Evolutionary conservation across 2,888 invertebrate species (phyloP).

Genomic region (Drosophila nr. perissopoda): DNA sequence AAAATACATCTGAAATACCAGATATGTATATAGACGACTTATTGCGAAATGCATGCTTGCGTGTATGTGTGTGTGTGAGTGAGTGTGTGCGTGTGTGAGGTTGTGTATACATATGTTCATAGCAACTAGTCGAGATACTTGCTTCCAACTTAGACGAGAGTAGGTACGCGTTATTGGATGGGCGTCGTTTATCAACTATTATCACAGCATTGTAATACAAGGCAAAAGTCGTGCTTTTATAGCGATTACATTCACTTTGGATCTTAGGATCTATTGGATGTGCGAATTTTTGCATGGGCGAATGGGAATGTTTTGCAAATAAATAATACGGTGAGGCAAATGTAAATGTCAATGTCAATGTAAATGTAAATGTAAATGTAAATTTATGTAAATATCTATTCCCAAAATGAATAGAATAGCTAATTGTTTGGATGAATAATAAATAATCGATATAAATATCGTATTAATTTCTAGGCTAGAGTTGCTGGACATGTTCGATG

Average conservation of each 20-base stretch:
- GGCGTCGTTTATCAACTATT: constrained; percentile 57
- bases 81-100: neutral
- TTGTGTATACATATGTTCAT: constrained; percentile 17
- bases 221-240: constrained; percentile 51
- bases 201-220: constrained; percentile 74
- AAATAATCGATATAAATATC: constrained; percentile 39
- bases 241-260: constrained; percentile 33
- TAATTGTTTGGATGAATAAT: constrained; percentile 18
- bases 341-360: neutral
- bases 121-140: constrained; percentile 51
- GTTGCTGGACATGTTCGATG: constrained; percentile 26
- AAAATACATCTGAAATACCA: constrained; percentile 1
- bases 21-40: neutral
- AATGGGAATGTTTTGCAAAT: constrained; percentile 48
- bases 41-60: constrained; percentile 3
- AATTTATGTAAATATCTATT: neutral
- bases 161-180: constrained; percentile 33
- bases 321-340: constrained; percentile 51
- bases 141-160: constrained; percentile 12
- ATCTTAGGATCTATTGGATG: constrained; percentile 38
- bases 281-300: constrained; percentile 15
- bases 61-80: neutral
- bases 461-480: neutral
- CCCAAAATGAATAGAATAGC: neutral
- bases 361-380: constrained; percentile 4